Evolutionary conservation across 1,140 invertebrate genomes (phyloP).

Genomic region (Hirudo medicinalis): DNA sequence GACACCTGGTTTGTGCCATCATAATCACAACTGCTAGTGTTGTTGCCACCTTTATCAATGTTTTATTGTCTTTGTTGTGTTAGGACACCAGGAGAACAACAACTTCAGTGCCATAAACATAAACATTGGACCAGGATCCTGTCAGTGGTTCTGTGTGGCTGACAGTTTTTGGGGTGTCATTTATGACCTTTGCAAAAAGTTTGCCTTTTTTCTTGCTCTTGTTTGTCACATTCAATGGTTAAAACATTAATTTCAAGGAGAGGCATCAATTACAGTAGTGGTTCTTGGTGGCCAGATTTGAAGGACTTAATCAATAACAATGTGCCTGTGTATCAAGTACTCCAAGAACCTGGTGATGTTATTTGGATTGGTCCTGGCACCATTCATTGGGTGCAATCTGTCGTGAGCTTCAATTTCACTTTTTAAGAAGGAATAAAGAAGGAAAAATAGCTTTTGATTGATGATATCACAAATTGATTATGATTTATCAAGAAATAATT

Average conservation of each 20-base stretch:
- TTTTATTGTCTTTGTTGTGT: conserved; percentile 1
- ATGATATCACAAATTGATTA: too few relatives aligned
- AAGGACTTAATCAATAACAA: conserved; percentile 79
- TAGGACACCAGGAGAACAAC: conserved; percentile 92
- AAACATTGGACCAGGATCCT: conserved; percentile 99
- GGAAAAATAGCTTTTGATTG: too few relatives aligned
- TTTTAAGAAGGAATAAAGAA: too few relatives aligned
- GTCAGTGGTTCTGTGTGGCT: conserved; percentile 90
- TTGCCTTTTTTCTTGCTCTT: neutral
- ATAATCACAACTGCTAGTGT: too few relatives aligned
- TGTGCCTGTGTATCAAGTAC: conserved; percentile 88
- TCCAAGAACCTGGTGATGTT: conserved; percentile 84
- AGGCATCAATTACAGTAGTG: conserved; percentile 69
- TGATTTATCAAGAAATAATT: conserved; percentile 24
- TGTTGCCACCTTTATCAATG: too few relatives aligned
- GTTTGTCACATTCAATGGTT: neutral
- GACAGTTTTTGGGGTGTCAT: conserved; percentile 95
- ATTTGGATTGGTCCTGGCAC: conserved; percentile 90
- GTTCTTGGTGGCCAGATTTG: conserved; percentile 89
- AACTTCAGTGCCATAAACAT: conserved; percentile 98
- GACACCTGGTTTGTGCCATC: conserved; percentile 46
- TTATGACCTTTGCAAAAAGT: conserved; percentile 74
- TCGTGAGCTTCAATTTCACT: neutral
- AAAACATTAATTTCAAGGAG: neutral
- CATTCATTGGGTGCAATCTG: conserved; percentile 64